phyloP scores from a whole-genome alignment of 2,797 vertebrate genomes.

The Squalus acanthias region DNA sequence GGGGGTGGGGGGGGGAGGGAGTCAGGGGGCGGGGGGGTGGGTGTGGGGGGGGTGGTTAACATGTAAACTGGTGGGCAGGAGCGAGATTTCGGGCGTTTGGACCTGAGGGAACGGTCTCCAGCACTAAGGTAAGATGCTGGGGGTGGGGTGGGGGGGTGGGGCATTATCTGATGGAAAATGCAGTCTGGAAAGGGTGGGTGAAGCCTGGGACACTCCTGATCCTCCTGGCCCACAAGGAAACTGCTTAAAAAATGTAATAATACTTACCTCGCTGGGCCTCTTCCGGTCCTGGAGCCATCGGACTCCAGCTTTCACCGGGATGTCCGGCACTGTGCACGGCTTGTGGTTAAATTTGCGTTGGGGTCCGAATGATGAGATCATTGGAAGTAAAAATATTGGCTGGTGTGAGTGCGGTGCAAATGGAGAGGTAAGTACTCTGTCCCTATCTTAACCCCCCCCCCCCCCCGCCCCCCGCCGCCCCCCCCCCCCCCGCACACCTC shows the following conservation, averaged over 20 bases:
- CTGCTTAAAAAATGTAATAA: neutral
- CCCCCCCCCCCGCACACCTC: too few species aligned
- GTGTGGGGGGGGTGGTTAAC: neutral
- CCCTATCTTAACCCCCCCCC: neutral
- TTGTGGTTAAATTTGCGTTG: neutral
- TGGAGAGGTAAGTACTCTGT: neutral
- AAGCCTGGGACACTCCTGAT: neutral
- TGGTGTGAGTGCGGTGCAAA: neutral
- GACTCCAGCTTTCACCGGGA: neutral
- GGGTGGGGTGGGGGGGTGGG: neutral
- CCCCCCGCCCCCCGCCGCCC: neutral
- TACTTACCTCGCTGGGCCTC: neutral
- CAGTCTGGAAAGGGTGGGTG: neutral
- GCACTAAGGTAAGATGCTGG: neutral
- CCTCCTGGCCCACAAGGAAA: neutral
- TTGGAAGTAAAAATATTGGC: neutral
- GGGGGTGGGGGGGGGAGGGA: too few species aligned
- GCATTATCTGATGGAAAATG: neutral
- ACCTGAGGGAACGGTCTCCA: neutral
- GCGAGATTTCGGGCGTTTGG: neutral
- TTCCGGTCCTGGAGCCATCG: neutral
- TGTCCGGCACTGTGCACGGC: neutral
- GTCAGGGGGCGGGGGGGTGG: too few species aligned
- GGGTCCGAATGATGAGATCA: neutral
- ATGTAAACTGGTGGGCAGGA: neutral